Evolutionary conservation across 37 sponge, comb jelly and placozoan genomes (phyloP), one percentile per base, ranked within the genome.

Genomic region (Haliclona indistincta): DNA sequence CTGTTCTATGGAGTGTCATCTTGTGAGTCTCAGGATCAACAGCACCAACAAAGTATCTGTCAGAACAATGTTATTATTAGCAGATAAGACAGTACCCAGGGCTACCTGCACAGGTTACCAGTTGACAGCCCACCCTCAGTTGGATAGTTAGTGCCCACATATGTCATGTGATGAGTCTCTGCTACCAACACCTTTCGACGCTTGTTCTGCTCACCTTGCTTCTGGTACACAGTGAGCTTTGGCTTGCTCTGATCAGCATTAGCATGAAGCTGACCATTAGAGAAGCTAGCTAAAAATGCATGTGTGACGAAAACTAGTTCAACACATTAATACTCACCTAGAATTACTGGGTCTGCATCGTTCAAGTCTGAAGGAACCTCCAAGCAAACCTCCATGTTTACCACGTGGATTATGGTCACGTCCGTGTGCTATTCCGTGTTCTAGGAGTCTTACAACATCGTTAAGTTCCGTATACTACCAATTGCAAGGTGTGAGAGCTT

Each of bases 31-130:
- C 64, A 23, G 36, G 63, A 41, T 85, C 85, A 49, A 78, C 30
- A 2, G 66, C 71, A 41, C 85, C 85, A 39, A 85, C 63, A 34
- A 44, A 77, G 26, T 84, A 84, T 38, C 84, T 84, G 55, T 17
- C 10, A 17, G 15, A n/a, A n/a, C n/a, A n/a, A 3, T 60, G 10
- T 11, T 32, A 60, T 20, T 34, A 34, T 29, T 3, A 60, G 30
- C 8, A 29, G 33, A 32, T 60, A 34, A 29, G 28, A 56, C 28
- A 56, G 56, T 56, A 2, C 56, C 56, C 58, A 40, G 2, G 26
- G 4, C 44, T 47, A 23, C 25, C 56, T 52, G 32, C 72, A 71
- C 25, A 28, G 13, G 1, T 1, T 2, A 43, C 39, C 40, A 0
- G 65, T 29, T 38, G 33, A 3, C 22, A 41, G 40, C 22, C 63